A percentile compares a stretch with the other conserved stretches of the same genome.
phyloP scores from a whole-genome alignment of 2,888 invertebrate species.

The Seladonia tumulorum region DNA sequence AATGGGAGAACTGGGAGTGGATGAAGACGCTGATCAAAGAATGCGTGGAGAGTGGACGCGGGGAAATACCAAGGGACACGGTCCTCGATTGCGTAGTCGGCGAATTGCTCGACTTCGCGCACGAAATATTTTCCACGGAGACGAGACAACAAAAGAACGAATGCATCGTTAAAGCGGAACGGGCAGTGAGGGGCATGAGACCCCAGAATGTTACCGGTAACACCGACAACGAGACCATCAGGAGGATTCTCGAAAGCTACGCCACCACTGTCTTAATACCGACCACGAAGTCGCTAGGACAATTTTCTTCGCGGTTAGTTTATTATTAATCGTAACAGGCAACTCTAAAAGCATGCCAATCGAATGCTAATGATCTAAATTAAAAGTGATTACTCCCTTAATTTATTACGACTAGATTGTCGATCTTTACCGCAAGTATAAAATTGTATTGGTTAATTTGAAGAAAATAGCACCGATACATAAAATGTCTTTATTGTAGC shows the following conservation, averaged over 20 bases:
- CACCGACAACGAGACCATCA: constrained; percentile 60
- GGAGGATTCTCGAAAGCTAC: constrained; percentile 63
- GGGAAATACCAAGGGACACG: constrained; percentile 69
- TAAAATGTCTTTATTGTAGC: background rate
- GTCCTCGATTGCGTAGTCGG: constrained; percentile 74
- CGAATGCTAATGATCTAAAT: background rate
- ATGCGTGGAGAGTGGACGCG: constrained; percentile 74
- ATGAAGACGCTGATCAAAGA: constrained; percentile 74
- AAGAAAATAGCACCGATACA: background rate
- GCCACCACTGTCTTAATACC: constrained; percentile 30
- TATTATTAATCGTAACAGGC: background rate
- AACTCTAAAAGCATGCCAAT: background rate
- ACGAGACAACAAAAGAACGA: constrained; percentile 4
- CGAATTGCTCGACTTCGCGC: constrained; percentile 71
- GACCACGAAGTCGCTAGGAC: constrained; percentile 35
- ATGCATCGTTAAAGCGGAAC: constrained; percentile 42
- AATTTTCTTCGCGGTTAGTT: constrained; percentile 10
- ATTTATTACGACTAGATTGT: no score
- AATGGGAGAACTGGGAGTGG: constrained; percentile 80
- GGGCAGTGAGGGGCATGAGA: constrained; percentile 59
- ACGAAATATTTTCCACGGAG: constrained; percentile 39
- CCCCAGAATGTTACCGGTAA: constrained; percentile 56
- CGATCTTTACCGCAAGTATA: no score
- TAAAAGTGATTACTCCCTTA: background rate
- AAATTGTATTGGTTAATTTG: background rate